Percentiles rank a stretch among this genome's conserved stretches.
Conservation (phyloP, 2,113 vertebrate species). For the Camarhynchus parvulus region DNA sequence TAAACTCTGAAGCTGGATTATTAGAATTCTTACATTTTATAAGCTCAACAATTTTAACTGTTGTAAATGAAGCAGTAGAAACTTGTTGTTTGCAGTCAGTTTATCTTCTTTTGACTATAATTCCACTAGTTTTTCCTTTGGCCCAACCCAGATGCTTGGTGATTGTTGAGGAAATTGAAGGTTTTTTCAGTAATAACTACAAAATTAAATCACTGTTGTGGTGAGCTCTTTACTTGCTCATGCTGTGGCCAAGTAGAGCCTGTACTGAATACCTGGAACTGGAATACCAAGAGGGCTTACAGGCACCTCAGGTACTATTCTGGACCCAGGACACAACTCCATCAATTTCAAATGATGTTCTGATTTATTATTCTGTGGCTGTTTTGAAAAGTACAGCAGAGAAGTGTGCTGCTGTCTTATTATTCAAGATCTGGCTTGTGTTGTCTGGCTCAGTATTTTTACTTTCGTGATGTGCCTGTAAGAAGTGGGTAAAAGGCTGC, state of each 20-base stretch:
- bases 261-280: neutral
- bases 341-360: neutral
- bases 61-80: neutral
- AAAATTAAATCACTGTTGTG: neutral
- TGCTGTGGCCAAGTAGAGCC: neutral
- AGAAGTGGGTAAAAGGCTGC: neutral
- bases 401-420: neutral
- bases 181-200: neutral
- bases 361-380: neutral
- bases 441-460: neutral
- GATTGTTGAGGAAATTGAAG: neutral
- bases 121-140: neutral
- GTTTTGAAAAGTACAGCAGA: neutral
- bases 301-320: neutral
- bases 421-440: neutral
- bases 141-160: neutral
- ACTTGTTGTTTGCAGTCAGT: neutral
- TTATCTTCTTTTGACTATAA: neutral
- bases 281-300: neutral
- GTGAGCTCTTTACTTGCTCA: neutral
- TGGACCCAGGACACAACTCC: neutral
- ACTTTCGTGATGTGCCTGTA: neutral
- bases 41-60: neutral
- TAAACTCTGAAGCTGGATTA: neutral
- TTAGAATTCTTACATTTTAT: neutral